Percentiles rank a stretch among this genome's conserved stretches.
phyloP scores from a whole-genome alignment of 2,888 invertebrate species.

The Drosophila phalerata region DNA sequence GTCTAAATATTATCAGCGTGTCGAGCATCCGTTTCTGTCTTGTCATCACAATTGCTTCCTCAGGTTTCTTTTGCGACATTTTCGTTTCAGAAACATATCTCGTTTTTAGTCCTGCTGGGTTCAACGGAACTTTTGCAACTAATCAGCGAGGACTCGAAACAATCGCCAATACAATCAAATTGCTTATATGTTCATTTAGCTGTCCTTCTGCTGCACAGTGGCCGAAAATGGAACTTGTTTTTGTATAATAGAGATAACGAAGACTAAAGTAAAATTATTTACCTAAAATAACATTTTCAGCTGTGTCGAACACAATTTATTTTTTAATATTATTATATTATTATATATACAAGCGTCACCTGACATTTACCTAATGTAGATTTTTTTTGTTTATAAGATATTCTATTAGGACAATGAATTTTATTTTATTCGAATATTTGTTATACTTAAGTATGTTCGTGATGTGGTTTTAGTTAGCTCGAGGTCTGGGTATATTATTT shows the following conservation, averaged over 20 bases:
- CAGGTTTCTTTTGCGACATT: constrained; percentile 67
- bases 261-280: no score
- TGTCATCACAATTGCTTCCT: constrained; percentile 32
- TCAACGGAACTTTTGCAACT: constrained; percentile 26
- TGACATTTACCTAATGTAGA: no score
- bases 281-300: no score
- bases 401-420: no score
- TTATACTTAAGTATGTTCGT: no score
- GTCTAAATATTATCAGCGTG: constrained; percentile 85
- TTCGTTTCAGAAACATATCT: constrained; percentile 66
- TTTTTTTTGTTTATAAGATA: no score
- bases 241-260: neutral
- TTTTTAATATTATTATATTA: no score
- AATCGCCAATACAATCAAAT: constrained; percentile 4
- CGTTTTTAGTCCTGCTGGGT: constrained; percentile 27
- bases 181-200: neutral
- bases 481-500: no score
- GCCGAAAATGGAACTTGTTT: neutral
- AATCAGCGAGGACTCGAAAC: neutral
- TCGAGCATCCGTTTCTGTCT: constrained; percentile 53
- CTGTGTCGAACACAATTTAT: no score
- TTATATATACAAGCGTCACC: no score
- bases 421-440: no score
- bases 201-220: constrained; percentile 2
- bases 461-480: no score